Conservation (phyloP, 2,888 invertebrate genomes). For the Brassicogethes aeneus region DNA sequence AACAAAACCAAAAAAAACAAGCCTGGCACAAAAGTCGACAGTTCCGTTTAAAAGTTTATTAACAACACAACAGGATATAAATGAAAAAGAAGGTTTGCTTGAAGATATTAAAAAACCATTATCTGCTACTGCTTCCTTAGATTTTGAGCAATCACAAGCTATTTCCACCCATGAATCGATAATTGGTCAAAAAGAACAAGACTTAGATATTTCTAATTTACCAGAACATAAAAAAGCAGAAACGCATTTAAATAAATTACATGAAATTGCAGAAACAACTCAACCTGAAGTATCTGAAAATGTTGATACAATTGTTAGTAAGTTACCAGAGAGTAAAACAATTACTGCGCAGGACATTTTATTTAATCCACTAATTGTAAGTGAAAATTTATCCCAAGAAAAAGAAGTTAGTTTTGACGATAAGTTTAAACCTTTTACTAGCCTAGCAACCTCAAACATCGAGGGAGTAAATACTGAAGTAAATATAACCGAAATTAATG, state of each 20-base stretch:
- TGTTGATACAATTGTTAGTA: conserved; percentile 20
- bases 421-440: conserved; percentile 42
- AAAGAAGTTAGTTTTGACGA: conserved; percentile 43
- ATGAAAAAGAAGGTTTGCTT: conserved; percentile 40
- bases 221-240: conserved; percentile 31
- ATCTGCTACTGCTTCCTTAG: conserved; percentile 38
- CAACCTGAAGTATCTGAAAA: conserved; percentile 27
- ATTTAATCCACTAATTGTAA: conserved; percentile 42
- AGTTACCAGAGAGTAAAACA: conserved; percentile 25
- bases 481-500: conserved; percentile 32
- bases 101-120: conserved; percentile 31
- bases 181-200: conserved; percentile 40
- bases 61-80: conserved; percentile 34
- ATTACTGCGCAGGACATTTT: conserved; percentile 40
- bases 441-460: conserved; percentile 41
- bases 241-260: conserved; percentile 28
- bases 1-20: conserved; percentile 8
- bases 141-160: conserved; percentile 37
- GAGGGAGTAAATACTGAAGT: conserved; percentile 44
- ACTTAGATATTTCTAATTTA: conserved; percentile 29
- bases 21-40: conserved; percentile 22
- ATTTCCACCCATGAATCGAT: conserved; percentile 39
- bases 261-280: conserved; percentile 38
- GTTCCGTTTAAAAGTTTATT: conserved; percentile 32
- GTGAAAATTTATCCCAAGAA: conserved; percentile 42